phyloP scores from a whole-genome alignment of 2,797 vertebrate species.

The Sarcoramphus papa region DNA sequence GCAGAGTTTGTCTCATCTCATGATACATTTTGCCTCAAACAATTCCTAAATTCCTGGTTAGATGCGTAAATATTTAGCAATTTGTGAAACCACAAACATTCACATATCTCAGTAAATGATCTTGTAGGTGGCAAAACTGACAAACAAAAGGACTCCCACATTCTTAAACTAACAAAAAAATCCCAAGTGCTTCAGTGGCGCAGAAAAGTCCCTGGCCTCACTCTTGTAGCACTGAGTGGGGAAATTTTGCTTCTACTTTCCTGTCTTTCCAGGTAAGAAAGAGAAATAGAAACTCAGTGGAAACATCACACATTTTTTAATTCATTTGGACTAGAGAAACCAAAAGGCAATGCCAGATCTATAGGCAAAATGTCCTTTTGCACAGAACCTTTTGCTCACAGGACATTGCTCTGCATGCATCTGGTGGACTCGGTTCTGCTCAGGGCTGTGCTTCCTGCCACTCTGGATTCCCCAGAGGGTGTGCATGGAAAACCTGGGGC shows the following conservation, averaged over 20 bases:
- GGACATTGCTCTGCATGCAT: background rate
- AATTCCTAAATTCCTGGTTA: background rate
- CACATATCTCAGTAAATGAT: background rate
- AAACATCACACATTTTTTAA: background rate
- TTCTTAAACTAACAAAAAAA: background rate
- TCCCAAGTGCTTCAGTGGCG: background rate
- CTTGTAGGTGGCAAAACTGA: constrained; percentile 7
- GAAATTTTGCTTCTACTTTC: background rate
- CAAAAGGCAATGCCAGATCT: background rate
- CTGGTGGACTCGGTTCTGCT: background rate
- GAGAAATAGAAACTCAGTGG: background rate
- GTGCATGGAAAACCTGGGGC: background rate
- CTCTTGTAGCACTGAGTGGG: background rate
- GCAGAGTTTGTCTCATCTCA: background rate
- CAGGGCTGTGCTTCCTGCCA: background rate
- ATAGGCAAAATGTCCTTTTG: background rate
- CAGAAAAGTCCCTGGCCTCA: background rate
- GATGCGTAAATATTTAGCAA: background rate
- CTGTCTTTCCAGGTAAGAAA: background rate
- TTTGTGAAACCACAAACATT: constrained; percentile 13
- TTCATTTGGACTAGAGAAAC: background rate
- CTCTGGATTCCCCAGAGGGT: background rate
- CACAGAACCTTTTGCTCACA: background rate
- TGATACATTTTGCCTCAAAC: background rate
- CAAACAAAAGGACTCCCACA: background rate